Conservation (phyloP, 1,140 invertebrate species). For the Drosophila nasuta region DNA sequence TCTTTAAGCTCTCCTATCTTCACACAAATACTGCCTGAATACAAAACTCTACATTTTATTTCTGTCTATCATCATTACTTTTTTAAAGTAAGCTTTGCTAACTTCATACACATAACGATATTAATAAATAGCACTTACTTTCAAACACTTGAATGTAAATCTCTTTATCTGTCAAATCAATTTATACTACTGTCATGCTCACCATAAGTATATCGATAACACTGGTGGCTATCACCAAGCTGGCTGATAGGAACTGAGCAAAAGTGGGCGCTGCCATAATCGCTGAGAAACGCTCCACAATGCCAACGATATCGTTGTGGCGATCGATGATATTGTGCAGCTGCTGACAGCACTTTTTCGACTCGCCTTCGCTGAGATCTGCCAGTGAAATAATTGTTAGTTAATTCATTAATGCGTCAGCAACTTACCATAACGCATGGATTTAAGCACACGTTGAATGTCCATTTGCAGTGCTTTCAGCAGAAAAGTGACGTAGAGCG, state of each 20-base stretch:
- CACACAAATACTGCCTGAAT: no score
- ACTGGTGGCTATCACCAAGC: constrained; percentile 66
- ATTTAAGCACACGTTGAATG: constrained; percentile 26
- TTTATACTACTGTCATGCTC: neutral
- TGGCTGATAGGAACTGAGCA: constrained; percentile 61
- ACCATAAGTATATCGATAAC: constrained; percentile 69
- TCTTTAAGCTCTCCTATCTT: no score
- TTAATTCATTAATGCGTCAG: neutral
- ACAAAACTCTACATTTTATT: no score
- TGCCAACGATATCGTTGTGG: constrained; percentile 61
- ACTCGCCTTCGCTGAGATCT: constrained; percentile 38
- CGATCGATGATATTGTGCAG: constrained; percentile 55
- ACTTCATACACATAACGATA: no score
- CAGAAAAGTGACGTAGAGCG: constrained; percentile 60
- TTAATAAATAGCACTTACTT: no score
- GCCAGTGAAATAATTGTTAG: neutral
- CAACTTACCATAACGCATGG: constrained; percentile 23
- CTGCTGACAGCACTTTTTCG: constrained; percentile 41
- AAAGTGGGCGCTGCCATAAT: constrained; percentile 66
- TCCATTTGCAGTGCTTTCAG: constrained; percentile 46
- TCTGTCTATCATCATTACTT: no score
- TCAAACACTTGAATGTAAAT: no score
- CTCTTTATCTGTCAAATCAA: no score
- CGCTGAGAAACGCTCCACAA: constrained; percentile 52
- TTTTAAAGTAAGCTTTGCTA: no score